phyloP scores from a whole-genome alignment of 2,113 vertebrate genomes.

The Formicarius rufipectus region DNA sequence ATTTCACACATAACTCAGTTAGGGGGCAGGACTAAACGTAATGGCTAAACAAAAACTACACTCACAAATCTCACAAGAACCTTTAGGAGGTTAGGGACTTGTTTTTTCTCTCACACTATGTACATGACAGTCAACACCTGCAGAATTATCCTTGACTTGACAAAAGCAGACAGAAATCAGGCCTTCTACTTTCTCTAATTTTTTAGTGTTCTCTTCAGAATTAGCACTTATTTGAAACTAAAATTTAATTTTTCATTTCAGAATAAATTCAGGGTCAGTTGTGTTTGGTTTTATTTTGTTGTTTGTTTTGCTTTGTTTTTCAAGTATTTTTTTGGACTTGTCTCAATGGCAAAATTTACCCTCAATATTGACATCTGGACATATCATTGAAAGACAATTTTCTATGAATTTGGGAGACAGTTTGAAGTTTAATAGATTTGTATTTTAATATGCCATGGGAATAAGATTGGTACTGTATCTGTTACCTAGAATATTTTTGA shows the following conservation, averaged over 20 bases:
- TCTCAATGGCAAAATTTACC: not conserved
- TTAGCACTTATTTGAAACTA: not conserved
- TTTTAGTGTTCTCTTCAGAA: not conserved
- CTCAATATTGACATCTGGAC: not conserved
- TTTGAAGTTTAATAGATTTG: not conserved
- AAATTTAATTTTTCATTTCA: not conserved
- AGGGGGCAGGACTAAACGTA: not conserved
- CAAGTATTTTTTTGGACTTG: not conserved
- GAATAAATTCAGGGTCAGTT: not conserved
- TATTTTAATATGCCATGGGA: not conserved
- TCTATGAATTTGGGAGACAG: not conserved
- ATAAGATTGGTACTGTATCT: not conserved
- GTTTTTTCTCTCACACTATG: not conserved
- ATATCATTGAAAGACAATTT: not conserved
- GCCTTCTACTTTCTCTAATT: not conserved
- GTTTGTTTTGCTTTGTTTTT: too few species aligned
- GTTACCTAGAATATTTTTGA: not conserved
- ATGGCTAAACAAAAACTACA: not conserved
- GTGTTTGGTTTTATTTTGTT: too few species aligned
- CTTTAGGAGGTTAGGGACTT: not conserved
- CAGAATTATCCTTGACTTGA: not conserved
- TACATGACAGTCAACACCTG: not conserved
- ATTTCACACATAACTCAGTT: not conserved
- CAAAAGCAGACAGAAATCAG: not conserved
- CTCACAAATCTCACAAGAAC: not conserved